phyloP scores from a whole-genome alignment of 2,888 invertebrate species.

The Helleia helle region DNA sequence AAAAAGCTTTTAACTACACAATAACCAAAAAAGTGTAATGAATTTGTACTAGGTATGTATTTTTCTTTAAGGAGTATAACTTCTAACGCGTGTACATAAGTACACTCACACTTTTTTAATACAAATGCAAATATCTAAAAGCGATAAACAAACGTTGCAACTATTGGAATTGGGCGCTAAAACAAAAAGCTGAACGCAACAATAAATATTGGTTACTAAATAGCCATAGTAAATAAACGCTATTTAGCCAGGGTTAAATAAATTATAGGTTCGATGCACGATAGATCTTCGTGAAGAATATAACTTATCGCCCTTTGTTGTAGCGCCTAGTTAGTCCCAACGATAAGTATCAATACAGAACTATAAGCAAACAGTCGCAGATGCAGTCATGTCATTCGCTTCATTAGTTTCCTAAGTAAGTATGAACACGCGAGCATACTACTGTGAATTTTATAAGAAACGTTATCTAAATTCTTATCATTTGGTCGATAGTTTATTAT shows the following conservation, averaged over 20 bases:
- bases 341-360: conserved; percentile 35
- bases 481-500: conserved; percentile 29
- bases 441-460: no score
- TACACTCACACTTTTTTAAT: no score
- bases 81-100: no score
- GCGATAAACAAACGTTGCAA: no score
- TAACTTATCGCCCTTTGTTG: conserved; percentile 21
- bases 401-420: conserved; percentile 3
- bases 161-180: no score
- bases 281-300: conserved; percentile 23
- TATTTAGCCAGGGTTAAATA: conserved; percentile 23
- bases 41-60: no score
- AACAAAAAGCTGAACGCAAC: conserved; percentile 18
- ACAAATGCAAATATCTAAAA: no score
- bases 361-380: not conserved
- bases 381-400: not conserved
- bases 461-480: conserved; percentile 25
- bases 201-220: conserved; percentile 22
- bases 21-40: no score
- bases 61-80: no score
- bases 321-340: conserved; percentile 17
- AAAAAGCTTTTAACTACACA: no score
- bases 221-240: conserved; percentile 21
- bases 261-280: conserved; percentile 22
- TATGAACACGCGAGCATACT: no score